Evolutionary conservation across 2,113 vertebrate genomes (phyloP).

Genomic region (Podilymbus podiceps): DNA sequence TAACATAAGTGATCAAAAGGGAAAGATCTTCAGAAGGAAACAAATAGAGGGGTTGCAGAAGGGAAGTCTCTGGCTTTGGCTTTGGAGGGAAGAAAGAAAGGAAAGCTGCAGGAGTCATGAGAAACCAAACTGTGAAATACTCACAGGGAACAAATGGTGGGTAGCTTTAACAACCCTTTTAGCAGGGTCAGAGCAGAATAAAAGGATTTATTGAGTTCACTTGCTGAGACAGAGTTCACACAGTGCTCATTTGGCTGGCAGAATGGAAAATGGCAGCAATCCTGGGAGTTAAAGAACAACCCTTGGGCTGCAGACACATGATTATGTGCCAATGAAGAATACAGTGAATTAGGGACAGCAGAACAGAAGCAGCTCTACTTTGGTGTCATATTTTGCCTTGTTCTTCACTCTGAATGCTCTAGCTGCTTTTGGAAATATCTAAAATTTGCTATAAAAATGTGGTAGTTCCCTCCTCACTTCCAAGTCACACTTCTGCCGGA

Average conservation of each 20-base stretch:
- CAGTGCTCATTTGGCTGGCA: conserved; percentile 48
- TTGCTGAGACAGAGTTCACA: conserved; percentile 25
- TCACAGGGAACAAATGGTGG: conserved; percentile 1
- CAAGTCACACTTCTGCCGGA: background rate
- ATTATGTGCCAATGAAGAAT: background rate
- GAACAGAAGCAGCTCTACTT: background rate
- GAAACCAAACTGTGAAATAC: conserved; percentile 1
- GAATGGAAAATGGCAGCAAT: conserved; percentile 55
- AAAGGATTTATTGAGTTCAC: conserved; percentile 25
- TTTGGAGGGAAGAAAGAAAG: background rate
- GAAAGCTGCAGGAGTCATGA: conserved; percentile 33
- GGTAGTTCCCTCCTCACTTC: background rate
- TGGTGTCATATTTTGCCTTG: background rate
- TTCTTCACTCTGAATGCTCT: background rate
- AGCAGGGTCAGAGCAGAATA: conserved; percentile 26
- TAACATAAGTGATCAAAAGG: background rate
- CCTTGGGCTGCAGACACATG: conserved; percentile 15
- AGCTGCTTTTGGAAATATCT: background rate
- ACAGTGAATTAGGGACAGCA: conserved; percentile 12
- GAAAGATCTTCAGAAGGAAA: background rate
- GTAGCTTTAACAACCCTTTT: conserved; percentile 36
- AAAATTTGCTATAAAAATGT: background rate
- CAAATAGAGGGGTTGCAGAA: background rate
- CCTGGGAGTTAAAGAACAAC: conserved; percentile 10
- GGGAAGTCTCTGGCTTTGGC: background rate